A percentile compares a stretch with the other conserved stretches of the same genome.
Conservation (phyloP, 2,113 vertebrate species). For the Phoenicopterus ruber region DNA sequence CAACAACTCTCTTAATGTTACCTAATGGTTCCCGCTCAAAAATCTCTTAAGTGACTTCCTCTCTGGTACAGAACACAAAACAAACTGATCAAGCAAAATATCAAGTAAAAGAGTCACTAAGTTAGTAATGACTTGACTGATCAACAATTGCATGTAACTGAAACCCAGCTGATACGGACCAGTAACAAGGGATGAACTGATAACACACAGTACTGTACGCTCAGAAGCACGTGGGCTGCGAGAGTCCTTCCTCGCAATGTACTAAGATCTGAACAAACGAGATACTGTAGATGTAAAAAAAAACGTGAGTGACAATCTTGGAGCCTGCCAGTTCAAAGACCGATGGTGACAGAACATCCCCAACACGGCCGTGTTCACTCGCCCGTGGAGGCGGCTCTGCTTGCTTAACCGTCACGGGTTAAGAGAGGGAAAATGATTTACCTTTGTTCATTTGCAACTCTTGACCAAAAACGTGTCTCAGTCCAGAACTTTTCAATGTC, state of each 20-base stretch:
- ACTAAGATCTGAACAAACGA: neutral
- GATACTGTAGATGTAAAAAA: neutral
- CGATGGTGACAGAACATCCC: neutral
- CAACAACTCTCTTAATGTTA: neutral
- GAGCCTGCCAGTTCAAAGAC: neutral
- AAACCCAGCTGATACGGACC: neutral
- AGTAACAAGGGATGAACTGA: no score
- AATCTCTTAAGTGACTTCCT: neutral
- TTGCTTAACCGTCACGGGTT: neutral
- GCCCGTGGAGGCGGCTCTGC: neutral
- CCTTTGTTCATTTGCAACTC: neutral
- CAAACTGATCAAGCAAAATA: neutral
- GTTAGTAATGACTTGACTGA: neutral
- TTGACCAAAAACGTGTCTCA: neutral
- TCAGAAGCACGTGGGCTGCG: neutral
- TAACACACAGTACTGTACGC: rapidly evolving
- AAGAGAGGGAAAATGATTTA: neutral
- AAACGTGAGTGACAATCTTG: neutral
- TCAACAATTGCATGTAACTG: neutral
- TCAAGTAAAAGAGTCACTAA: neutral
- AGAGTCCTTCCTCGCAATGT: rapidly evolving
- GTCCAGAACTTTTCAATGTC: neutral
- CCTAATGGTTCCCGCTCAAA: neutral
- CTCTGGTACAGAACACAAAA: neutral
- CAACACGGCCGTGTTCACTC: rapidly evolving